These are phyloP conservation scores for Patella caerulea DNA, from an alignment of 2,888 invertebrate genomes.

Conservation along the genomic window DNA sequence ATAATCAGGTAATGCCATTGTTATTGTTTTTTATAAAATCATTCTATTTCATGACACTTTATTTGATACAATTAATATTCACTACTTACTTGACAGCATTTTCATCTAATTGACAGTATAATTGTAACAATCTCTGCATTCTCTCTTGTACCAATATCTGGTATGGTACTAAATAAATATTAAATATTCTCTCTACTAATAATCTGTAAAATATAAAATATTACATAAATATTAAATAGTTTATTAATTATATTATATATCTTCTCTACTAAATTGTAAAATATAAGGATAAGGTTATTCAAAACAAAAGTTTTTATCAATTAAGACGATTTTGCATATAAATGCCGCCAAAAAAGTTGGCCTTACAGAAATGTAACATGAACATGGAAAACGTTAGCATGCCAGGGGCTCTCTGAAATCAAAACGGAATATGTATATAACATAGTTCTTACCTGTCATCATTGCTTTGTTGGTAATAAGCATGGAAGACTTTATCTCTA, in stretches of 20 bases:
- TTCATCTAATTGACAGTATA: slow-evolving; percentile 93
- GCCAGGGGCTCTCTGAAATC: no score
- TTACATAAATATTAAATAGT: neutral
- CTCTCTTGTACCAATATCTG: slow-evolving; percentile 87
- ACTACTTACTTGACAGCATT: slow-evolving; percentile 84
- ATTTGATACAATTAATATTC: neutral
- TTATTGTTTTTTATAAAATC: no score
- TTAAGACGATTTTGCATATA: no score
- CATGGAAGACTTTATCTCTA: slow-evolving; percentile 90
- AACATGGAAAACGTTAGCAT: no score
- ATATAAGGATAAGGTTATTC: no score
- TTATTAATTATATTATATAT: neutral
- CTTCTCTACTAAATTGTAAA: no score
- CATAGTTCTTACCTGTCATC: slow-evolving; percentile 81
- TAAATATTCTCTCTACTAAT: slow-evolving; percentile 90
- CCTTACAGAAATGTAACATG: no score
- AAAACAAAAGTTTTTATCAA: no score
- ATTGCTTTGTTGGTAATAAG: slow-evolving; percentile 85
- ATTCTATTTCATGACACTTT: no score
- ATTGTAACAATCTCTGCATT: slow-evolving; percentile 92
- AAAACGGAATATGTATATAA: no score
- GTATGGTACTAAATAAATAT: slow-evolving; percentile 95
- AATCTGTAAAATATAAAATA: slow-evolving; percentile 72
- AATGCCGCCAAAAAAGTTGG: no score
- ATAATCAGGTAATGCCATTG: no score